phyloP scores from a whole-genome alignment of 2,113 vertebrate genomes.

The Callionymus lyra region DNA sequence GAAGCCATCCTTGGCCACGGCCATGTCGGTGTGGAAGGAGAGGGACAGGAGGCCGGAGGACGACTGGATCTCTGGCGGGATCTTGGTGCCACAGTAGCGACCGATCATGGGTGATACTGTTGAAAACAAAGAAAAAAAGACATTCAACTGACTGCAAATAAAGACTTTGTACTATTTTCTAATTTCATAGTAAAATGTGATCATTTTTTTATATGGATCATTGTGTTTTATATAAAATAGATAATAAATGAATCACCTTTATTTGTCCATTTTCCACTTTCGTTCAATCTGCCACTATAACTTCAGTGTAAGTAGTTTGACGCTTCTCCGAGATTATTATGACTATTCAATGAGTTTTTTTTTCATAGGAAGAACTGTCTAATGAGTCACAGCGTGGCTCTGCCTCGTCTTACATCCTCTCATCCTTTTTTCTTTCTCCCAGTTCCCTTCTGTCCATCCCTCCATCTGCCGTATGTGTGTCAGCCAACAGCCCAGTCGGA shows the following conservation, averaged over 20 bases:
- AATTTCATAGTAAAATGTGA: too few species aligned
- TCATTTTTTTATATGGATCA: neutral
- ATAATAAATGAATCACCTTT: neutral
- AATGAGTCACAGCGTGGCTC: conserved; percentile 39
- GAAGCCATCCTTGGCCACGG: conserved; percentile 96
- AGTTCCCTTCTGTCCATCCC: conserved; percentile 35
- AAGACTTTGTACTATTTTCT: neutral
- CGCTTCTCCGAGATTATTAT: too few species aligned
- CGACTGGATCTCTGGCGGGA: conserved; percentile 88
- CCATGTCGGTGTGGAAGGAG: conserved; percentile 96
- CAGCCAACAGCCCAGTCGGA: conserved; percentile 46
- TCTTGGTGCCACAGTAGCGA: conserved; percentile 91
- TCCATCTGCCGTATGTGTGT: conserved; percentile 44
- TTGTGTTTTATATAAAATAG: neutral
- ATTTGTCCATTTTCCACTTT: neutral
- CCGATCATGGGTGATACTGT: conserved; percentile 91
- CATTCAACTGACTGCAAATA: neutral
- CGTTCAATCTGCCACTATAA: too few species aligned
- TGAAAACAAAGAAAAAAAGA: conserved; percentile 15
- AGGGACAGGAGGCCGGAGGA: conserved; percentile 88
- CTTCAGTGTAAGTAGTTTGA: too few species aligned
- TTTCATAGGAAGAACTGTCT: too few species aligned
- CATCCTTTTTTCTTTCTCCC: conserved; percentile 13
- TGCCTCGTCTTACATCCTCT: neutral
- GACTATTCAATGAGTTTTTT: too few species aligned